These are phyloP conservation scores for Tipula helvola DNA, from an alignment of 2,888 invertebrate species.

Conservation along the genomic window DNA sequence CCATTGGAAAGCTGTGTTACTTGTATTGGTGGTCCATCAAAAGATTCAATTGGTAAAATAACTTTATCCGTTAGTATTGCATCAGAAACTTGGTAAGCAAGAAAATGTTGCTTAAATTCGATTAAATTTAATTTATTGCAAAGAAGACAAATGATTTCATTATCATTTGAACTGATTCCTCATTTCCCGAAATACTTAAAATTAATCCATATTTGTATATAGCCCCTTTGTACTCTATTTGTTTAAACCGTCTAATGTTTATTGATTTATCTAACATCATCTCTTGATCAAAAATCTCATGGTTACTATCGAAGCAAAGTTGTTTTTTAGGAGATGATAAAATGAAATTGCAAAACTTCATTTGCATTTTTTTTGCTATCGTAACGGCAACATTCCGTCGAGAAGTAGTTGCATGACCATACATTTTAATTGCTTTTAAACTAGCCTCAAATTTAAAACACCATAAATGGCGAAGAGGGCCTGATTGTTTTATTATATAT, in stretches of 20 bases:
- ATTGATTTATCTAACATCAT: too few species aligned
- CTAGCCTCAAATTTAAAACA: too few species aligned
- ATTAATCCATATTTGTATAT: background rate
- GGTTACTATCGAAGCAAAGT: too few species aligned
- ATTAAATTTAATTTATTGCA: too few species aligned
- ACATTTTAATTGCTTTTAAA: too few species aligned
- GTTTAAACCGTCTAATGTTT: background rate
- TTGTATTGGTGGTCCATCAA: background rate
- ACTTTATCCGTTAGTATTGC: background rate
- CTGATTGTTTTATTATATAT: too few species aligned
- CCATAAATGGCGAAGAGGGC: too few species aligned
- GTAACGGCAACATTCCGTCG: too few species aligned
- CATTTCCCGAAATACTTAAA: background rate
- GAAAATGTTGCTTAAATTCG: too few species aligned
- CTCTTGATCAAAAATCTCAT: too few species aligned
- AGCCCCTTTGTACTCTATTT: background rate
- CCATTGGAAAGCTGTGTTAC: background rate
- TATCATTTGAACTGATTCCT: background rate
- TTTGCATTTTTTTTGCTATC: too few species aligned
- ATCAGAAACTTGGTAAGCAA: background rate
- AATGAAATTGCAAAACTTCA: background rate
- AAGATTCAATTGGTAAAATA: background rate
- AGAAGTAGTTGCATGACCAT: too few species aligned
- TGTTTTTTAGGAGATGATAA: background rate
- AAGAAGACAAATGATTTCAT: background rate